Evolutionary conservation across 2,113 vertebrate species (phyloP).

Genomic region (Oenanthe oenanthe): DNA sequence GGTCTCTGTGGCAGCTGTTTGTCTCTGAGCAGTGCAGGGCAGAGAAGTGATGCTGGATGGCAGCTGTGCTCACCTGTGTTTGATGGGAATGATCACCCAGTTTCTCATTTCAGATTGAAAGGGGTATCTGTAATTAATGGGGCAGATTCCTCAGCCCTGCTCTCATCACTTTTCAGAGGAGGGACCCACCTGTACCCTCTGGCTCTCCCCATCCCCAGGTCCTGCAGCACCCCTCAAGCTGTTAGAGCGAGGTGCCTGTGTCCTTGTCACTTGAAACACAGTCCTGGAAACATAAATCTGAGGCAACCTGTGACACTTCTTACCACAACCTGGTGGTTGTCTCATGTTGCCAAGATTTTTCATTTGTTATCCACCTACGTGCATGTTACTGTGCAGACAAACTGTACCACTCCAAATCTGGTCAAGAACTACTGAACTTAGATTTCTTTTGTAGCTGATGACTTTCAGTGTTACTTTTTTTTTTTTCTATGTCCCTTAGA

Average conservation of each 20-base stretch:
- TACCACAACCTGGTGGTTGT: neutral
- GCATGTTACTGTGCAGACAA: neutral
- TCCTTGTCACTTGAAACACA: neutral
- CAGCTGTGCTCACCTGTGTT: neutral
- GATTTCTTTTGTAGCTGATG: neutral
- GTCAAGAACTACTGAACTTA: neutral
- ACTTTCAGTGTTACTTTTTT: neutral
- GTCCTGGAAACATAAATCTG: neutral
- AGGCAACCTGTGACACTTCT: neutral
- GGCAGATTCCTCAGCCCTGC: neutral
- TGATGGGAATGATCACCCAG: neutral
- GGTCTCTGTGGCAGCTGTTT: neutral
- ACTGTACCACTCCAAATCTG: neutral
- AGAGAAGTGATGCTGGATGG: neutral
- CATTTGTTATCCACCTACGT: accelerated
- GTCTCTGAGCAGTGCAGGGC: neutral
- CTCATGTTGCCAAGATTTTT: neutral
- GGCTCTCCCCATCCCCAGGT: neutral
- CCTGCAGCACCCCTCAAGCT: neutral
- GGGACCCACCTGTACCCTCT: neutral
- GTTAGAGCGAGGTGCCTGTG: accelerated
- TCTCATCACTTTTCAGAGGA: neutral
- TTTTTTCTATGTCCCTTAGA: neutral
- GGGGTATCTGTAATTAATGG: neutral
- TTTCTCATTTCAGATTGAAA: neutral